Base-by-base conservation (phyloP, 2,797 vertebrate genomes). In the Megaceryle alcyon region DNA sequence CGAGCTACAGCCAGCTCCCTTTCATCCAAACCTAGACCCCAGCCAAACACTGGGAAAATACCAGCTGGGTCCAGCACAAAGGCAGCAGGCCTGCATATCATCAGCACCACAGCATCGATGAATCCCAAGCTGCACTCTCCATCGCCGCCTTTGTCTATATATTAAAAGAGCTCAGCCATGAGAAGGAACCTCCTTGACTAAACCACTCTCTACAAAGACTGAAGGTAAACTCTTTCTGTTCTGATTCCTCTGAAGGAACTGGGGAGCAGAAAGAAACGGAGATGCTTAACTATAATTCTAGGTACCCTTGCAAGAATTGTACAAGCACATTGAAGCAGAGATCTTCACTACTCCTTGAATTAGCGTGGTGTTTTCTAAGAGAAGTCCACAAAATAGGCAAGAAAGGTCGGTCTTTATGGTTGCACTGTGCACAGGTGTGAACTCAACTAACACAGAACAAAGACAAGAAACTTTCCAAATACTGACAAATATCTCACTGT, bases 11-110 rank as follows among this genome's bases (percentile, higher is more conserved):
- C 94, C 95, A 96, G 60, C 86, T 96, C 78, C 53, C 63, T 94
- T 94, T 96, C 77, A 94, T 94, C 90, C 80, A 90, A 94, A 44
- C 64, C 51, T 53, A 39, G 20, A 44, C 60, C 68, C 41, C 85
- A 94, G 92, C 92, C 92, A 96, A 96, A 94, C 94, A 86, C 83
- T 84, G 91, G 94, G 88, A 95, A 90, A 94, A 86, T 61, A 96
- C 77, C 92, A 96, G 94, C 85, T 86, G 92, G 66, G 86, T 92
- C 91, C 90, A 90, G 69, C 9, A 5, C 5, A 2, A 90, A 86
- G 95, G 91, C 90, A 92, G 77, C 90, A 43, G 81, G 88, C 94
- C 91, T 94, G 94, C 90, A 93, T 92, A 88, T 94, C 90, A 96
- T 92, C 90, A 95, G 70, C 75, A 51, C 17, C 18, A 3, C 6